Base-by-base conservation (phyloP, 1,140 invertebrate genomes). In the Philotrypesis tridentata region DNA sequence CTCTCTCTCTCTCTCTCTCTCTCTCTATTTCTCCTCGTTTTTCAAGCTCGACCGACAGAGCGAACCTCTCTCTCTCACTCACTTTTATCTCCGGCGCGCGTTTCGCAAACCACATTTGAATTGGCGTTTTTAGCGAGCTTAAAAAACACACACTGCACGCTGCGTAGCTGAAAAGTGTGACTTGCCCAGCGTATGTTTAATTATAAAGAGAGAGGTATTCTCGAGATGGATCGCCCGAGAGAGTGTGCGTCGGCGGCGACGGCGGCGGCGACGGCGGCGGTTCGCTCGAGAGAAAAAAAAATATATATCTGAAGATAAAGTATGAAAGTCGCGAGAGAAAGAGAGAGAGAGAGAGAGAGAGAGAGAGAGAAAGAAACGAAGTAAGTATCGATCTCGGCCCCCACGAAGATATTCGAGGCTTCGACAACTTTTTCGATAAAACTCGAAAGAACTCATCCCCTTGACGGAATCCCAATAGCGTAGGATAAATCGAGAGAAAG, bases 401-500 rank as follows among this genome's bases (percentile, higher is more conserved):
- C 80, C 77, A 73, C 72, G 83, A 81, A 83, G 83, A 85, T 85
- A 84, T 85, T 86, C 72, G 84, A 86, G 84, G 84, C 84, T 86
- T 85, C 81, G 84, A 83, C 84, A 87, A 87, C 83, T 87, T 87
- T 87, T 87, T 87, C 86, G 85, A 87, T 87, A 87, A 87, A 87
- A 86, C 86, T 87, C 81, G 77, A 82, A 86, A 85, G 85, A 87
- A 84, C 83, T 85, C 83, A 84, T 80, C 83, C 85, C 84, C 77
- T 79, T 80, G 82, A 79, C 82, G 81, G 77, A 85, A 84, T 85
- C 85, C 48, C 83, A 84, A 85, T 70, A 70, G 83, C 37, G n/a
- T 17, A 25, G 43, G 73, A 76, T 76, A 76, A 74, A 82, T 82
- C 73, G 80, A 33, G 48, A 71, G 40, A 67, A 55, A 72, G 37